phyloP scores from a whole-genome alignment of 37 sponge, comb jelly and placozoan species.

The Diacarnus erythraeanus region DNA sequence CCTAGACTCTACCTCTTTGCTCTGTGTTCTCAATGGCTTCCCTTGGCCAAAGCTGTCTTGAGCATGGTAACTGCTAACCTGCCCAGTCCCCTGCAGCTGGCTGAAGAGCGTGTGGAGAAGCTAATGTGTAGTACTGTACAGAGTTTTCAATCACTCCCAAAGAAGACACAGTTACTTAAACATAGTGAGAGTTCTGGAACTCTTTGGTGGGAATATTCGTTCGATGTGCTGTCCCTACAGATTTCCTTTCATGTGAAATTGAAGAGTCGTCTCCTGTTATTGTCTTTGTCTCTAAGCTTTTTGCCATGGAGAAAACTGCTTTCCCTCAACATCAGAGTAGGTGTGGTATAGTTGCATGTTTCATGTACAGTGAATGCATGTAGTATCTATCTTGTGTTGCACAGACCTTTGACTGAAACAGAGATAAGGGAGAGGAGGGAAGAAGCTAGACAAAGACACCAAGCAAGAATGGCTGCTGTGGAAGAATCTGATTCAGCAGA shows the following conservation, averaged over 20 bases:
- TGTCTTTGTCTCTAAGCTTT: conserved; percentile 92
- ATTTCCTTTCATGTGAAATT: conserved; percentile 69
- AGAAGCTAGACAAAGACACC: conserved; percentile 30
- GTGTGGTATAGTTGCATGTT: conserved; percentile 27
- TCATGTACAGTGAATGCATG: too few relatives aligned
- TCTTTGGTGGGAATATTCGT: not conserved
- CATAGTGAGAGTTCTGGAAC: conserved; percentile 39
- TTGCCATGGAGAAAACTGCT: conserved; percentile 44
- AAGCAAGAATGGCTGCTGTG: conserved; percentile 16
- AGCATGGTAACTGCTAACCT: conserved; percentile 78
- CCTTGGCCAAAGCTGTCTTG: conserved; percentile 80
- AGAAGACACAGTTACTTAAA: conserved; percentile 68
- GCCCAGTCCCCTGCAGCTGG: conserved; percentile 84
- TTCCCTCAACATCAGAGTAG: conserved; percentile 72
- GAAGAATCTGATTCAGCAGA: conserved; percentile 9
- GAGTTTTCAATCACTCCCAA: conserved; percentile 74
- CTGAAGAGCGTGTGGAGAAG: conserved; percentile 72
- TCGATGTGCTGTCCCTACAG: conserved; percentile 16
- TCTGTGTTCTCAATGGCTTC: conserved; percentile 94
- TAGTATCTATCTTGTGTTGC: not conserved
- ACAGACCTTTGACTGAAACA: conserved; percentile 67
- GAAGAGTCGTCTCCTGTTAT: conserved; percentile 60
- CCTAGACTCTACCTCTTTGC: conserved; percentile 75
- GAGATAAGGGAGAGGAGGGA: conserved; percentile 72
- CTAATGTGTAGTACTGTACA: conserved; percentile 70